phyloP scores from a whole-genome alignment of 1,140 invertebrate genomes.

The Arion vulgaris region DNA sequence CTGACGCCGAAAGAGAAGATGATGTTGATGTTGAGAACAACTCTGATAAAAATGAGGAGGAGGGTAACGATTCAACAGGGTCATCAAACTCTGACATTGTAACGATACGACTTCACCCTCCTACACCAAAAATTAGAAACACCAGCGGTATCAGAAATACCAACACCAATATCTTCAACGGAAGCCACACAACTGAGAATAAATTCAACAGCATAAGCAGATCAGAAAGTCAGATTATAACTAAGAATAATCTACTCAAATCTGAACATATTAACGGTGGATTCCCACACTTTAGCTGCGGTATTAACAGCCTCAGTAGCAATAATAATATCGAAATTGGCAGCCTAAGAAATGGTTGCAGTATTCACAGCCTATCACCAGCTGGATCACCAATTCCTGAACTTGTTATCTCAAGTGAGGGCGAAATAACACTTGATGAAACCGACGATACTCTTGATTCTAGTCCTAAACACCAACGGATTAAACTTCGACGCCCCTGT shows the following conservation, averaged over 20 bases:
- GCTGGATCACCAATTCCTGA: constrained; percentile 6
- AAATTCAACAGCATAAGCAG: not conserved
- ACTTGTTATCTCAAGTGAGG: constrained; percentile 41
- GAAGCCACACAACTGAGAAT: not conserved
- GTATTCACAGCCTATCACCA: constrained; percentile 13
- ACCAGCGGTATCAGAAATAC: constrained; percentile 42
- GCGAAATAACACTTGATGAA: constrained; percentile 43
- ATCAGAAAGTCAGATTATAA: not conserved
- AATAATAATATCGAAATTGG: not conserved
- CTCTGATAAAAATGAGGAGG: constrained; percentile 21
- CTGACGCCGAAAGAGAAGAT: constrained; percentile 24
- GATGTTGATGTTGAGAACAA: not conserved
- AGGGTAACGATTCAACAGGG: constrained; percentile 2
- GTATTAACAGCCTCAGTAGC: not conserved
- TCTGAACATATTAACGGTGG: not conserved
- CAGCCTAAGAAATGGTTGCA: not conserved
- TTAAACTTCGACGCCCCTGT: constrained; percentile 12
- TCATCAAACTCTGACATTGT: constrained; percentile 53
- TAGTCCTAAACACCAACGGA: constrained; percentile 11
- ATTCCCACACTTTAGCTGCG: not conserved
- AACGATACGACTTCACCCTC: constrained; percentile 56
- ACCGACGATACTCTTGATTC: constrained; percentile 46
- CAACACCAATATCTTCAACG: not conserved
- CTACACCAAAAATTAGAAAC: constrained; percentile 31
- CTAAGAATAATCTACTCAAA: not conserved